Percentiles rank a stretch among this genome's conserved stretches.
phyloP scores from a whole-genome alignment of 1,140 invertebrate genomes.

The Drosophila rufa region DNA sequence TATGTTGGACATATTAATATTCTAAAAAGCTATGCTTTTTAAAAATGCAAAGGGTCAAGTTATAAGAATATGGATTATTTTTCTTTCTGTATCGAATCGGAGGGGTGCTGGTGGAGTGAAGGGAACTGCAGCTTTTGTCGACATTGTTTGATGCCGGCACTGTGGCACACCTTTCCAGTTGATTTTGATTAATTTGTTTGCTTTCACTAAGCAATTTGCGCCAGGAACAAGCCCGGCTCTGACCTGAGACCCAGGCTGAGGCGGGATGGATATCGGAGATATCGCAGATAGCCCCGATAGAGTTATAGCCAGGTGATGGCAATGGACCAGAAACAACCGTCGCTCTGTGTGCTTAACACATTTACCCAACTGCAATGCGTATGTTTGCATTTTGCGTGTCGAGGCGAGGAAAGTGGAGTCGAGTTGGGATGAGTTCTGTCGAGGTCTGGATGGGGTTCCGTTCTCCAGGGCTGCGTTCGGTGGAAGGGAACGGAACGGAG shows the following conservation, averaged over 20 bases:
- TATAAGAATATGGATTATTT: background rate
- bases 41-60: no score
- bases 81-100: background rate
- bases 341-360: conserved; percentile 65
- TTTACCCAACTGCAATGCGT: conserved; percentile 76
- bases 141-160: conserved; percentile 58
- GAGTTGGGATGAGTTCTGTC: conserved; percentile 11
- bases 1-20: no score
- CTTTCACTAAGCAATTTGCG: conserved; percentile 78
- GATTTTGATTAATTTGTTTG: conserved; percentile 84
- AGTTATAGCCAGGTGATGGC: conserved; percentile 73
- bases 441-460: conserved; percentile 2
- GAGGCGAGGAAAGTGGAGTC: conserved; percentile 46
- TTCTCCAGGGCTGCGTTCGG: conserved; percentile 6
- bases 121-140: conserved; percentile 24
- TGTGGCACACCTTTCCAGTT: conserved; percentile 62
- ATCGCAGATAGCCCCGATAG: conserved; percentile 50
- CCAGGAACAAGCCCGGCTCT: conserved; percentile 29
- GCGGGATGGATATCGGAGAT: conserved; percentile 7
- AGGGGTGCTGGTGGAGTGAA: conserved; percentile 7
- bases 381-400: conserved; percentile 74
- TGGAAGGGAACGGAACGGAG: background rate
- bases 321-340: conserved; percentile 69
- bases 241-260: conserved; percentile 16
- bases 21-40: no score